A percentile compares a stretch with the other conserved stretches of the same genome.
These are phyloP conservation scores for Margaritifera margaritifera DNA, from an alignment of 2,888 invertebrate species.

Conservation along the genomic window DNA sequence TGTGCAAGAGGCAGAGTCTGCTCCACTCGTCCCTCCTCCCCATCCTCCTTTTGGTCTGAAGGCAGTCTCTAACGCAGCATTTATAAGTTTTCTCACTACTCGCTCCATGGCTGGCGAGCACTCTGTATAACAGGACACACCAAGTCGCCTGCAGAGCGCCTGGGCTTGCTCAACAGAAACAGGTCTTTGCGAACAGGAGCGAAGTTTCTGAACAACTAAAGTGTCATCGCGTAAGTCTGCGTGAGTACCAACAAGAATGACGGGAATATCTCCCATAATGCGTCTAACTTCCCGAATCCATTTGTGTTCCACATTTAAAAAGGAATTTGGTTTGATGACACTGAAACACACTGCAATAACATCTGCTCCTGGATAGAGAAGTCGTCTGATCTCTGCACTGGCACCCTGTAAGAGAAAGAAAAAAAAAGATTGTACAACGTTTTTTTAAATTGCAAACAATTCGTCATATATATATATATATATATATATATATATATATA, in stretches of 20 bases:
- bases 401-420: conserved; percentile 56
- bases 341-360: conserved; percentile 62
- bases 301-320: conserved; percentile 47
- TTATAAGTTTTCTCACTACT: conserved; percentile 50
- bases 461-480: no score
- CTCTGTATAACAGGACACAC: conserved; percentile 59
- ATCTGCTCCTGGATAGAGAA: conserved; percentile 50
- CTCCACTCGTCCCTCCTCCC: no score
- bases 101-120: conserved; percentile 59
- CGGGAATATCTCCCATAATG: conserved; percentile 49
- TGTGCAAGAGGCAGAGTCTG: no score
- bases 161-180: conserved; percentile 44
- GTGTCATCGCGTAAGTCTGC: conserved; percentile 54
- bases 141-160: conserved; percentile 43
- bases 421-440: no score
- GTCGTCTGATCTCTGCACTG: conserved; percentile 38
- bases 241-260: conserved; percentile 58
- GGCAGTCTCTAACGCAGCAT: conserved; percentile 56
- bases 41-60: conserved; percentile 26
- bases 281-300: conserved; percentile 57
- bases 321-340: conserved; percentile 54
- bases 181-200: conserved; percentile 39
- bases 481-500: no score
- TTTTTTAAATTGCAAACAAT: no score
- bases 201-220: conserved; percentile 37